Conservation (phyloP, 2,113 vertebrate species). For the Notarius lentiginosus region DNA sequence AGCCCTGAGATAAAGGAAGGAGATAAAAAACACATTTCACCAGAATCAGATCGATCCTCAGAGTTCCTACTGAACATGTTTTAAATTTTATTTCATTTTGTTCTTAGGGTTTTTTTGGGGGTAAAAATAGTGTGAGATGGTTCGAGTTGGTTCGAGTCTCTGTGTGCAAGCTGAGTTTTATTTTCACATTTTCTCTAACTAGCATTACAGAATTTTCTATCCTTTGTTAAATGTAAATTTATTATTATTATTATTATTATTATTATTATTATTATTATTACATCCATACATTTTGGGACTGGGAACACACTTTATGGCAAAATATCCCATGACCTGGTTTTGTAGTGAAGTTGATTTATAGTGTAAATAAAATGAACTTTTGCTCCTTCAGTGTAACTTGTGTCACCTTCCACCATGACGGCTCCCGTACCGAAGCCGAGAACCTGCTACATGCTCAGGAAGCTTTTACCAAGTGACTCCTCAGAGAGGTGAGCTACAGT, state of each 20-base stretch:
- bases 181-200: not conserved
- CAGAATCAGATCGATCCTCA: not conserved
- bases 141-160: not conserved
- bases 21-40: not conserved
- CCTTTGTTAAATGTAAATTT: not conserved
- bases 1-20: not conserved
- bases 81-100: not conserved
- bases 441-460: not conserved
- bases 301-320: not conserved
- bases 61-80: not conserved
- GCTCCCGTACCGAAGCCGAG: constrained; percentile 11
- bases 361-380: not conserved
- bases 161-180: not conserved
- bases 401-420: not conserved
- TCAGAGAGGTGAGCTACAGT: not conserved
- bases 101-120: not conserved
- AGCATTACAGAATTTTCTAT: not conserved
- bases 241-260: not conserved
- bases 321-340: not conserved
- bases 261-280: not conserved
- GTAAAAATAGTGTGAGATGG: not conserved
- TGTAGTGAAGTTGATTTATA: not conserved
- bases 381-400: not conserved
- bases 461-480: not conserved
- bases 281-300: not conserved